Percentiles rank a stretch among this genome's conserved stretches.
phyloP scores from a whole-genome alignment of 1,140 invertebrate species.

The Penaeus indicus region DNA sequence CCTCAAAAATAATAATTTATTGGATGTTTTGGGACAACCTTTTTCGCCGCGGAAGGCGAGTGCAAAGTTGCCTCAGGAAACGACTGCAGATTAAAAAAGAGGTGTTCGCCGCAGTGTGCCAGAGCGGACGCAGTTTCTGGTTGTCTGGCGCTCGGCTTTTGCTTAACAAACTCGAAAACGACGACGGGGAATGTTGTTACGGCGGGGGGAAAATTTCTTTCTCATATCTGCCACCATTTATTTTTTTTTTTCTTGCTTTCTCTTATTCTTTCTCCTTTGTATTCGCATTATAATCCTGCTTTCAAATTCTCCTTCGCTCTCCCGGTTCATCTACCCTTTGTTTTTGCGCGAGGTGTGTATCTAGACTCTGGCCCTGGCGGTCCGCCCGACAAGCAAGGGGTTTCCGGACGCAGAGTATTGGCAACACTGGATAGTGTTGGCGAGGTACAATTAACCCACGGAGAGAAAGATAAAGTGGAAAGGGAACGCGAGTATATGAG shows the following conservation, averaged over 20 bases:
- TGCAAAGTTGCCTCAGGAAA: constrained; percentile 30
- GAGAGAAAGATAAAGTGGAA: not conserved
- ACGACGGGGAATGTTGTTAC: no score
- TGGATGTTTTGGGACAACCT: not conserved
- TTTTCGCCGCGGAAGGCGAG: not conserved
- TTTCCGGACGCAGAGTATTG: not conserved
- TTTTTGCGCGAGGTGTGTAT: no score
- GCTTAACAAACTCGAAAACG: not conserved
- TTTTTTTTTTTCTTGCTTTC: no score
- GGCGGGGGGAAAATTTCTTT: no score
- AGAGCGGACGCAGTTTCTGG: not conserved
- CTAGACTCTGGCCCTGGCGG: no score
- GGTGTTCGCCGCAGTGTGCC: constrained; percentile 32
- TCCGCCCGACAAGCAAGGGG: no score
- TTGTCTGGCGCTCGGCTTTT: not conserved
- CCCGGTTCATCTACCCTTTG: no score
- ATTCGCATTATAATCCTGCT: no score
- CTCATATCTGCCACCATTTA: no score
- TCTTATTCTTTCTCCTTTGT: no score
- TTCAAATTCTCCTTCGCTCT: not conserved
- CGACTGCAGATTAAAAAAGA: constrained; percentile 14
- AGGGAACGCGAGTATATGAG: not conserved
- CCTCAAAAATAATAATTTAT: constrained; percentile 25
- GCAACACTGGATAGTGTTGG: constrained; percentile 17
- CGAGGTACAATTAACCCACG: constrained; percentile 35